Percentiles rank a stretch among this genome's conserved stretches.
phyloP scores from a whole-genome alignment of 2,797 vertebrate genomes.

The Clamator glandarius region DNA sequence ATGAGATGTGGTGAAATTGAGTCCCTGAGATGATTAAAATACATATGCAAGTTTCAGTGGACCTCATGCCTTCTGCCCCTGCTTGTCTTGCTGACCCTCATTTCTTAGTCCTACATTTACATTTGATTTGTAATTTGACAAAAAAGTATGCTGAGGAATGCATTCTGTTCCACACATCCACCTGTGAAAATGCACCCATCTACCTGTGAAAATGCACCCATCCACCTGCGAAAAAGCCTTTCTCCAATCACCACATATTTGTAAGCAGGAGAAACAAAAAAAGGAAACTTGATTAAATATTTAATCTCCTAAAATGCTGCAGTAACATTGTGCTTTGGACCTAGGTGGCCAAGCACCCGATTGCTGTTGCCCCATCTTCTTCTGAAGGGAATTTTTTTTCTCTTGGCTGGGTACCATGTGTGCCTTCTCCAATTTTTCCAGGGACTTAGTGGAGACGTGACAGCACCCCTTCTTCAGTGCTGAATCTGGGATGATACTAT shows the following conservation, averaged over 20 bases:
- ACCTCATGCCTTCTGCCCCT: neutral
- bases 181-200: neutral
- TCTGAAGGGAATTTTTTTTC: neutral
- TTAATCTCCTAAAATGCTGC: neutral
- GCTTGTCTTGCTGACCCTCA: neutral
- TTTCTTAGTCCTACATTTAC: neutral
- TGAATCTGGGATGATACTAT: neutral
- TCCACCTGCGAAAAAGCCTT: neutral
- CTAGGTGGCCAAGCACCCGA: accelerated
- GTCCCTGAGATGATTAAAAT: neutral
- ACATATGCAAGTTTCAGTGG: neutral
- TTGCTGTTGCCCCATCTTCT: neutral
- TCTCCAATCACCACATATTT: neutral
- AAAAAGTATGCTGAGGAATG: neutral
- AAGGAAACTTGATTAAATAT: neutral
- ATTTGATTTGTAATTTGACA: neutral
- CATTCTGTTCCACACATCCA: neutral
- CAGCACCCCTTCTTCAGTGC: accelerated
- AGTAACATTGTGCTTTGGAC: neutral
- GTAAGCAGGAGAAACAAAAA: neutral
- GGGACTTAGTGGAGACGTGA: accelerated
- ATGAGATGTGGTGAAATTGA: neutral
- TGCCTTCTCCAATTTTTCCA: accelerated
- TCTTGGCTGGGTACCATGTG: neutral
- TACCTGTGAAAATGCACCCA: neutral